phyloP scores from a whole-genome alignment of 2,113 vertebrate genomes.

The Hypocryptadius cinnamomeus region DNA sequence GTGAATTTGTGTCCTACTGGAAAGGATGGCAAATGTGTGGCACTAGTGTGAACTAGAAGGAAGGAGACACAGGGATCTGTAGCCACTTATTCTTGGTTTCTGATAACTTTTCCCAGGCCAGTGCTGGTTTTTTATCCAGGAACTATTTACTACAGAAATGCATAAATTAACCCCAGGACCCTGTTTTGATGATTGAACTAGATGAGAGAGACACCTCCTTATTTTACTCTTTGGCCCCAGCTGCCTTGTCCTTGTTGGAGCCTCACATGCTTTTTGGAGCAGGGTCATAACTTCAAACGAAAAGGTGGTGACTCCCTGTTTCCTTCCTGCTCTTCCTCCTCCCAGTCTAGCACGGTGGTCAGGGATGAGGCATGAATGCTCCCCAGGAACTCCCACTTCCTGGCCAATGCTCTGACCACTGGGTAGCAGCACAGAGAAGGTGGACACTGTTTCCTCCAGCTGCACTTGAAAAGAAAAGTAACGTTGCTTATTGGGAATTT shows the following conservation, averaged over 20 bases:
- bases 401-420: neutral
- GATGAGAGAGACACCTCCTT: neutral
- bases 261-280: neutral
- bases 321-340: constrained; percentile 54
- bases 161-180: neutral
- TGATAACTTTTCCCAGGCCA: neutral
- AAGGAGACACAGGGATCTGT: neutral
- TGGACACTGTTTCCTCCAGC: neutral
- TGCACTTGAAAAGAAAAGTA: neutral
- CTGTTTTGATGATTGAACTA: neutral
- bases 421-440: neutral
- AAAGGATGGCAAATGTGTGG: neutral
- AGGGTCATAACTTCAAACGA: constrained; percentile 29
- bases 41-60: neutral
- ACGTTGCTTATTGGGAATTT: neutral
- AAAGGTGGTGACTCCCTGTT: constrained; percentile 32
- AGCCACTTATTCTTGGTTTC: neutral
- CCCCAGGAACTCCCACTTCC: constrained; percentile 39
- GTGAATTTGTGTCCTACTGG: neutral
- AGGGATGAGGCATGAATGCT: constrained; percentile 7
- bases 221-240: neutral
- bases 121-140: neutral
- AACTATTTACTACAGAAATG: neutral
- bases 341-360: neutral
- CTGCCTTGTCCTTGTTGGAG: neutral